Conservation (phyloP, 2,797 vertebrate genomes). For the Pangasius macronema region DNA sequence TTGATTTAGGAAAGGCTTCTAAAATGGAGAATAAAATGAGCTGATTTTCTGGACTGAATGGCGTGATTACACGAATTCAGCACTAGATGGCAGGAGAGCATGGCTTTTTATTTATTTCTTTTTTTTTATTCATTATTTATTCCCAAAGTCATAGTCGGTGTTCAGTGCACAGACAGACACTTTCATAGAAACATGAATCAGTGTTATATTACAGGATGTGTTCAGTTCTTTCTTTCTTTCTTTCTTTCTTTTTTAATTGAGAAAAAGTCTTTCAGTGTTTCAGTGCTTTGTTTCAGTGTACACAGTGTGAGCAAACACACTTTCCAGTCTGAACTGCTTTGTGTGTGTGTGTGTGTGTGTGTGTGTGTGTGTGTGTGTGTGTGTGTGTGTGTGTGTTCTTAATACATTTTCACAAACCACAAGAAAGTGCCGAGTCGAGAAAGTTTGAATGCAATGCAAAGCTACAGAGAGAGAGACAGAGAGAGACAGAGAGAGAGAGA, state of each 20-base stretch:
- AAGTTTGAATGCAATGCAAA: neutral
- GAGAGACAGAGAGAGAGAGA: conserved; percentile 30
- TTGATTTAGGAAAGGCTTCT: neutral
- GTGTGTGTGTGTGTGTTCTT: neutral
- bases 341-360: neutral
- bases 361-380: neutral
- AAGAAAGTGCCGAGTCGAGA: neutral
- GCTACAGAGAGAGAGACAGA: conserved; percentile 10
- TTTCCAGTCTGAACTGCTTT: neutral
- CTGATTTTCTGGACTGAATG: neutral
- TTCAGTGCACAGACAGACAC: neutral
- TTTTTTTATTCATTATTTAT: no score
- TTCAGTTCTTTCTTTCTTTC: neutral
- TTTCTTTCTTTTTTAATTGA: neutral
- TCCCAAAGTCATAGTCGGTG: neutral
- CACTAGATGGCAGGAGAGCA: conserved; percentile 51
- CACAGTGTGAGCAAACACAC: neutral
- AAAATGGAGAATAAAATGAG: neutral
- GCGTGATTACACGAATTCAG: neutral
- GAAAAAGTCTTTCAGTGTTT: neutral
- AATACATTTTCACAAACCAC: conserved; percentile 29
- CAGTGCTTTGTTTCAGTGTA: neutral
- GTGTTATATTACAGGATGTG: neutral
- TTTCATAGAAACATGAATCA: neutral
- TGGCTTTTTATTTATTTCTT: neutral